A percentile compares a stretch with the other conserved stretches of the same genome.
These are phyloP conservation scores for Megalops cyprinoides DNA, from an alignment of 2,797 vertebrate genomes.

Conservation along the genomic window DNA sequence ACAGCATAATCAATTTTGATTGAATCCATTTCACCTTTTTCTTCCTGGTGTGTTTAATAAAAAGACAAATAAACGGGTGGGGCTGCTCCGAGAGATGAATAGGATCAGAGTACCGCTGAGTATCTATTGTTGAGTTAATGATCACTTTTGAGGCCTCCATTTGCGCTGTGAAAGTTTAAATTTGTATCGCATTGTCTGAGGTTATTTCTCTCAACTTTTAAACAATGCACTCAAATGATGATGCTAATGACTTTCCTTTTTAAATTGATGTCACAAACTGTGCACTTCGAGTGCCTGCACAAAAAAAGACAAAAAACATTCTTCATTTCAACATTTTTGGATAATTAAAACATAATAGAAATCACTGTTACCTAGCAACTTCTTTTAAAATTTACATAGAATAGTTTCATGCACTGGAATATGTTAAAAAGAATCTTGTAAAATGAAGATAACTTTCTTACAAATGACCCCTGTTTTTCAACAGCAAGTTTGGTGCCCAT, in stretches of 20 bases:
- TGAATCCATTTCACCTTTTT: neutral
- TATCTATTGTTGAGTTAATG: neutral
- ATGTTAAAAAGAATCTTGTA: too few species aligned
- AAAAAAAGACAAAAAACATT: neutral
- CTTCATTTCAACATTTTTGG: conserved; percentile 10
- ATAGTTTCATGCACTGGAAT: too few species aligned
- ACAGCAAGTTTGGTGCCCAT: too few species aligned
- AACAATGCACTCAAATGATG: conserved; percentile 6
- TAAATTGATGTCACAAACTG: neutral
- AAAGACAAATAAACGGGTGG: conserved; percentile 4
- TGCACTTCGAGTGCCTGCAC: neutral
- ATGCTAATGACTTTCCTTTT: neutral
- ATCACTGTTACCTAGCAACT: conserved; percentile 18
- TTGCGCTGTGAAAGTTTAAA: neutral
- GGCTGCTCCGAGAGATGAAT: neutral
- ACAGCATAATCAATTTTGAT: conserved; percentile 6
- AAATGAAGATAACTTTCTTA: too few species aligned
- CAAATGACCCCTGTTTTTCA: too few species aligned
- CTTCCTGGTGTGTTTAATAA: neutral
- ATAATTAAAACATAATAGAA: conserved; percentile 8
- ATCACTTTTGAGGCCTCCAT: neutral
- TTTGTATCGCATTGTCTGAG: conserved; percentile 10
- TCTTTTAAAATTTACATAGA: neutral
- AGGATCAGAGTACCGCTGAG: neutral
- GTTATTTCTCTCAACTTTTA: neutral